phyloP scores from a whole-genome alignment of 1,140 invertebrate genomes.

The Luehdorfia chinensis region DNA sequence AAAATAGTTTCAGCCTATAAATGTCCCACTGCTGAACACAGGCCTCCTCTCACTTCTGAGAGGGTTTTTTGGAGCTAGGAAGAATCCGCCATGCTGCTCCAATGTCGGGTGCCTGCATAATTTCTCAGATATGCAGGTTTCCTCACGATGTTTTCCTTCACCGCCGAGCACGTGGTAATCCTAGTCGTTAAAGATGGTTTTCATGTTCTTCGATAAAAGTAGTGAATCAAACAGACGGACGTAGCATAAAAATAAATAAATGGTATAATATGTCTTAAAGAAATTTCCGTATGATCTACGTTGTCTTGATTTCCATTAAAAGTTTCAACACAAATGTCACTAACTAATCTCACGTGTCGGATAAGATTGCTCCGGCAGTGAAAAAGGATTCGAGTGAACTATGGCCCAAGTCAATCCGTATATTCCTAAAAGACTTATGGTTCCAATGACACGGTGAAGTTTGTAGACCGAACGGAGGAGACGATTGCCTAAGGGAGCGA shows the following conservation, averaged over 20 bases:
- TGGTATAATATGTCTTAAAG: not conserved
- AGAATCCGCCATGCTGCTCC: no score
- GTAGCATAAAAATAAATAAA: not conserved
- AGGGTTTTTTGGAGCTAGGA: no score
- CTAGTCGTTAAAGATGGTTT: no score
- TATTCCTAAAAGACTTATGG: not conserved
- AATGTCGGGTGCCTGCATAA: no score
- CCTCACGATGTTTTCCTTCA: no score
- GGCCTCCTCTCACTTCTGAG: no score
- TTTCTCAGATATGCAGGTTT: no score
- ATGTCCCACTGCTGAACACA: no score
- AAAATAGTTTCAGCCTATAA: no score
- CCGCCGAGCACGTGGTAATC: no score
- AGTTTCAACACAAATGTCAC: conserved; percentile 1
- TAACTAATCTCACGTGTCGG: conserved; percentile 1
- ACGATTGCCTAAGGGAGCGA: not conserved
- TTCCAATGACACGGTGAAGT: conserved; percentile 7
- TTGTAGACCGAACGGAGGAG: not conserved
- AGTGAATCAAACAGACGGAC: no score
- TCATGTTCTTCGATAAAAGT: no score
- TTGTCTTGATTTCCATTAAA: not conserved
- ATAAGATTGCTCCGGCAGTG: not conserved
- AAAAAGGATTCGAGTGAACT: conserved; percentile 9
- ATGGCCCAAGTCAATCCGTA: conserved; percentile 1
- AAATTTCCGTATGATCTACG: conserved; percentile 1